Evolutionary conservation across 2,888 invertebrate species (phyloP), one percentile per base, ranked within the genome.

Genomic region (Megalurothrips usitatus): DNA sequence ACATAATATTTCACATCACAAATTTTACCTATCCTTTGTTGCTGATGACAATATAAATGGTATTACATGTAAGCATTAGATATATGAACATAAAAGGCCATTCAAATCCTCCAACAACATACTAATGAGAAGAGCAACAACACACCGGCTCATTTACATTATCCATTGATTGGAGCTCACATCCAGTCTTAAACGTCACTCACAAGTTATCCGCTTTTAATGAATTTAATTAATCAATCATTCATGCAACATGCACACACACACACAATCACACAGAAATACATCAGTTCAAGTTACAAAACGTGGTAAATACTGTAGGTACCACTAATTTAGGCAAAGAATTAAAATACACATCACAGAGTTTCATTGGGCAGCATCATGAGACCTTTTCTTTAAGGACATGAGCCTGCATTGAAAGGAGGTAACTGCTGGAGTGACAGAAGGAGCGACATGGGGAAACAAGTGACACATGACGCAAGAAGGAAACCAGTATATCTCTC

Each of bases 271-370:
- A 43, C 34, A 43, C 34, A 43, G 6, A 43, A 43, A 43, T 43
- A 43, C 34, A 43, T 43, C 34, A 43, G 68, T 75, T 75, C 68
- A 75, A 75, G 68, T 75, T 26, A 23, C 26, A 75, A 75, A 75
- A 75, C 26, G 68, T 75, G 68, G 68, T 23, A 75, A 75, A 58
- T 26, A 75, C 10, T 23, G 12, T 8, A 26, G 26, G 68, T 75
- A 75, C 23, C 9, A 23, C 68, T 75, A 75, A 23, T 26, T 75
- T 75, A 75, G 68, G 68, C 68, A 75, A 75, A 75, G 26, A 23
- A 75, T 75, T 75, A 26, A 26, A 75, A 26, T 26, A 75, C 68
- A 23, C 68, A 75, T 58, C 58, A 58, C 58, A 58, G 58, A 58
- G 58, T 26, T 75, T 26, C 68, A 75, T 75, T 75, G 68, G 68